phyloP scores from a whole-genome alignment of 1,140 invertebrate species.

The Conus ventricosus region DNA sequence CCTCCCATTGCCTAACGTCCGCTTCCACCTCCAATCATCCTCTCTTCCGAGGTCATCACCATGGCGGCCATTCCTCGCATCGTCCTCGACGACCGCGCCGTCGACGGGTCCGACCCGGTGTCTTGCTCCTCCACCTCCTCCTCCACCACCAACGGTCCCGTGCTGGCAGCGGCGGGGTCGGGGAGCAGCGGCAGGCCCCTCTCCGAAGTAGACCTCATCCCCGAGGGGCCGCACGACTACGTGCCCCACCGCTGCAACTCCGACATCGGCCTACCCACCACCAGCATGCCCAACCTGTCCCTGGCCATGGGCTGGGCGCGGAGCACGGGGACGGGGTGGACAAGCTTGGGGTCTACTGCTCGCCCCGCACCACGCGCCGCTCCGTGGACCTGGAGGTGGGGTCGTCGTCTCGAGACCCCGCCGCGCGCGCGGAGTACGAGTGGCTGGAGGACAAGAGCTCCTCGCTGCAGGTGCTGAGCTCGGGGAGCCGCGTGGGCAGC shows the following conservation, averaged over 20 bases:
- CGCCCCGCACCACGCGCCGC: conserved; percentile 54
- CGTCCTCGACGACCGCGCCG: conserved; percentile 40
- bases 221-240: conserved; percentile 56
- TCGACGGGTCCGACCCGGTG: conserved; percentile 50
- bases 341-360: conserved; percentile 53
- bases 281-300: conserved; percentile 49
- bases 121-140: conserved; percentile 41
- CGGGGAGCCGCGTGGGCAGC: conserved; percentile 77
- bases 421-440: conserved; percentile 40
- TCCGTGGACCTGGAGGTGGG: conserved; percentile 69
- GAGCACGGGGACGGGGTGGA: conserved; percentile 14
- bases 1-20: neutral
- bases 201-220: conserved; percentile 17
- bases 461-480: conserved; percentile 48
- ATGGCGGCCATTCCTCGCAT: conserved; percentile 43
- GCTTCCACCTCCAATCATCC: neutral
- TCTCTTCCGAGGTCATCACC: conserved; percentile 21
- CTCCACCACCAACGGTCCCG: neutral
- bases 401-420: conserved; percentile 42
- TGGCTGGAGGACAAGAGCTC: conserved; percentile 49
- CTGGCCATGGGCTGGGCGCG: conserved; percentile 1
- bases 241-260: conserved; percentile 63
- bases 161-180: conserved; percentile 54
- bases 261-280: conserved; percentile 45
- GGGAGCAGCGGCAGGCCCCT: neutral